phyloP scores from a whole-genome alignment of 1,140 invertebrate species.

The Aricia agestis region DNA sequence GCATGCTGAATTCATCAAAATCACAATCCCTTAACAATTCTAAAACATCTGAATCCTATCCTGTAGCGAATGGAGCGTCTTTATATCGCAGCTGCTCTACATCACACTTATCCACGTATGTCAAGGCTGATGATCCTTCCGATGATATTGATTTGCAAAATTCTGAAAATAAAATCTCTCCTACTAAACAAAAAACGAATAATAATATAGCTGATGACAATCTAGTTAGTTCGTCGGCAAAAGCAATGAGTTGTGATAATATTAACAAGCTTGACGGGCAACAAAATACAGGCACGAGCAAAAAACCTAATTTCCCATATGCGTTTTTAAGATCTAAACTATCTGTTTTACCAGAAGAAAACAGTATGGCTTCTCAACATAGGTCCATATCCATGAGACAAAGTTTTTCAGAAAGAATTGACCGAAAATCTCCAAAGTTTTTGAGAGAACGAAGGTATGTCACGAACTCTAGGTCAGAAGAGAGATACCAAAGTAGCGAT shows the following conservation, averaged over 20 bases:
- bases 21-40: slow-evolving; percentile 70
- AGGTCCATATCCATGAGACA: slow-evolving; percentile 61
- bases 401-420: slow-evolving; percentile 72
- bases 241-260: slow-evolving; percentile 81
- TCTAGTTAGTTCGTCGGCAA: slow-evolving; percentile 72
- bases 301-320: slow-evolving; percentile 84
- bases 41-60: slow-evolving; percentile 62
- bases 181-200: slow-evolving; percentile 54
- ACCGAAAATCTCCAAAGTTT: slow-evolving; percentile 69
- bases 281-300: slow-evolving; percentile 59
- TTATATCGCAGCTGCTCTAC: slow-evolving; percentile 87
- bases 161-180: slow-evolving; percentile 57
- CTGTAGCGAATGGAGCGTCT: slow-evolving; percentile 69
- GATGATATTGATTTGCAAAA: slow-evolving; percentile 83
- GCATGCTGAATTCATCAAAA: slow-evolving; percentile 81
- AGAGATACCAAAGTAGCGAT: slow-evolving; percentile 71
- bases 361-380: slow-evolving; percentile 76
- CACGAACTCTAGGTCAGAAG: slow-evolving; percentile 63
- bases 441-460: slow-evolving; percentile 60
- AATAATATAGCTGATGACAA: slow-evolving; percentile 53
- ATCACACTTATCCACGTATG: slow-evolving; percentile 84
- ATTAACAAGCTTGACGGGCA: slow-evolving; percentile 72
- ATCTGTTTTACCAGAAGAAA: slow-evolving; percentile 85
- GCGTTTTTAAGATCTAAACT: slow-evolving; percentile 85
- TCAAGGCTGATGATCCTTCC: slow-evolving; percentile 86